Conservation (phyloP, 2,797 vertebrate species). For the Carcharodon carcharias region DNA sequence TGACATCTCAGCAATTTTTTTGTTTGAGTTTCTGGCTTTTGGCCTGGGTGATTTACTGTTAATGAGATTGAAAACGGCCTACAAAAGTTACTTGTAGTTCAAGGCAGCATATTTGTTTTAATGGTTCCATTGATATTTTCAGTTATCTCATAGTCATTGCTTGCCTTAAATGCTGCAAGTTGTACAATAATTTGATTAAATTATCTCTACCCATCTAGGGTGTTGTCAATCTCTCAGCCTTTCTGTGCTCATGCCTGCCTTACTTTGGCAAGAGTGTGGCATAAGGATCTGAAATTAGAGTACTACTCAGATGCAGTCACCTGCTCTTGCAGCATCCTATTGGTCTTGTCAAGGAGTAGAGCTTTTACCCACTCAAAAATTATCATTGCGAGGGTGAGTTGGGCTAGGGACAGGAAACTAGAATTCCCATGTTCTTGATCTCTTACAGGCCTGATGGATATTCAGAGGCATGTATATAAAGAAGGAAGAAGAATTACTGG, state of each 20-base stretch:
- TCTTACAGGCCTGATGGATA: background rate
- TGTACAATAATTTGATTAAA: background rate
- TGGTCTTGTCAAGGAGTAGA: too few relatives aligned
- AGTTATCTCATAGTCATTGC: background rate
- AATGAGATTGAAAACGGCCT: background rate
- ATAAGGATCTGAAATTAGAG: background rate
- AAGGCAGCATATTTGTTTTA: background rate
- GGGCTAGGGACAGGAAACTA: background rate
- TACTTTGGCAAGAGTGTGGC: background rate
- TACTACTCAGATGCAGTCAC: too few relatives aligned
- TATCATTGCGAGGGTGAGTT: background rate
- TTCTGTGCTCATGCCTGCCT: background rate
- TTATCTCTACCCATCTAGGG: background rate
- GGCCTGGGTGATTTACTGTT: background rate
- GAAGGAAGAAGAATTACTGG: background rate
- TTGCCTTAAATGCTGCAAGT: background rate
- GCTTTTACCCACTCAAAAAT: background rate
- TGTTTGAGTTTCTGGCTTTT: background rate
- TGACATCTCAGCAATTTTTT: background rate
- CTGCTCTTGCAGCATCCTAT: too few relatives aligned
- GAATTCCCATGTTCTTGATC: background rate
- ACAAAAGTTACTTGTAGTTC: background rate
- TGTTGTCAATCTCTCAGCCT: background rate
- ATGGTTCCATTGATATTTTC: background rate
- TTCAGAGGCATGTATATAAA: background rate